These are phyloP conservation scores for Drosophila acutilabella DNA, from an alignment of 2,888 invertebrate species.

Conservation along the genomic window DNA sequence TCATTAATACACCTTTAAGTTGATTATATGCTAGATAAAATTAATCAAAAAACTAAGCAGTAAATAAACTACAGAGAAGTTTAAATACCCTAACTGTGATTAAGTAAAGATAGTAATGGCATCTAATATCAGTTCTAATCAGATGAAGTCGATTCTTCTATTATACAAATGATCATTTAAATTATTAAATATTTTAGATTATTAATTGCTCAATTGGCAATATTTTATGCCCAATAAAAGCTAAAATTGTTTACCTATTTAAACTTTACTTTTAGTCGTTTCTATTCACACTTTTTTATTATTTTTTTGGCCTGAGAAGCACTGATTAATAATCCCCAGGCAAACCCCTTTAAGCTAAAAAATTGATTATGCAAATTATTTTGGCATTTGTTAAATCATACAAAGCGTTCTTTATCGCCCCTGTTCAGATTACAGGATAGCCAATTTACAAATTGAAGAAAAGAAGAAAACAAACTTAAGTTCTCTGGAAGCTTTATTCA, in stretches of 20 bases:
- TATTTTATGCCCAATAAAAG: no score
- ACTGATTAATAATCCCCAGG: background rate
- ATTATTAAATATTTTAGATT: no score
- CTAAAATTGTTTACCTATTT: no score
- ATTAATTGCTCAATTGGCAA: no score
- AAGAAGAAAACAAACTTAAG: background rate
- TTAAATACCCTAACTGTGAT: slow-evolving; percentile 8
- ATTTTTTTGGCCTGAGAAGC: no score
- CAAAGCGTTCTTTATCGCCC: slow-evolving; percentile 10
- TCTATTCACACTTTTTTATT: no score
- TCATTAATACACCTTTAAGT: slow-evolving; percentile 54
- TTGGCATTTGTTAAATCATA: slow-evolving; percentile 6
- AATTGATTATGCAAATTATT: slow-evolving; percentile 64
- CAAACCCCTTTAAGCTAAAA: slow-evolving; percentile 22
- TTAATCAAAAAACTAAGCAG: slow-evolving; percentile 43
- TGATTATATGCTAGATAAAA: slow-evolving; percentile 40
- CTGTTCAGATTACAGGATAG: slow-evolving; percentile 13
- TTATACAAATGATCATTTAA: no score
- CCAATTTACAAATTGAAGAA: slow-evolving; percentile 1
- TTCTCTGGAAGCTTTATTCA: slow-evolving; percentile 10
- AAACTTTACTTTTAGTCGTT: no score
- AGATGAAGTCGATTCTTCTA: background rate
- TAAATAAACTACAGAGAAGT: background rate
- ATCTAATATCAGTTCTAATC: background rate
- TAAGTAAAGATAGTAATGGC: background rate